Base-by-base conservation (phyloP, 2,888 invertebrate genomes). In the Taphrorychus bicolor region DNA sequence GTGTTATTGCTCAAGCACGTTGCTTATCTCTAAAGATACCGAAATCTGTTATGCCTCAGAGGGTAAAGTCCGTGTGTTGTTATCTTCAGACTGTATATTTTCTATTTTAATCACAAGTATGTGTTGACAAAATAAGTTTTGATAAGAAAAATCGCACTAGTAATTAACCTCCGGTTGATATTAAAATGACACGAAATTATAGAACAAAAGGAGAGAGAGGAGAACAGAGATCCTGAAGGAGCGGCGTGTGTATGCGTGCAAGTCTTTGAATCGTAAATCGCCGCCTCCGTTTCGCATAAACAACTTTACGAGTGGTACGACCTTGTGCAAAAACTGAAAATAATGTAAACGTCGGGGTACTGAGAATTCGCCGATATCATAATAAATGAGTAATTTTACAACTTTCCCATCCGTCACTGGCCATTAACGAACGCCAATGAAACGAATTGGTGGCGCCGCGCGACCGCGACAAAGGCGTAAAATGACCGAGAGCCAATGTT, bases 401-500 rank as follows among this genome's bases (percentile, higher is more conserved):
- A 24, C 49, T 63, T 57, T 57, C 49, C 49, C 32, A 16, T 45
- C 22, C 48, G 23, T 54, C 48, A 62, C 32, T 19, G 51, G 24
- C 40, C 53, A 61, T 52, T 59, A 54, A 59, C 59, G 66, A 18
- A 66, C 61, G 61, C 57, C 60, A 66, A 61, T 66, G 66, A 61
- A 61, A 66, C 57, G 52, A 58, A 59, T 62, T 67, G 65, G 59
- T 53, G 59, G 53, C 69, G 69, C 64, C 69, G 59, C 40, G 56
- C 57, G 52, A 59, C 51, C 64, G 32, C 60, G 49, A 56, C 68
- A 68, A 68, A 68, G 63, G 63, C 63, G 63, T 56, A 63, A 68
- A 63, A 68, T 64, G 58, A 51, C 51, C 21, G 51, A 51, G 51
- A 51, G 51, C 40, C 53, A 17, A 52, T 23, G 32, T 63, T 32